phyloP scores from a whole-genome alignment of 23 tunicate genomes.

The Oikopleura vanhoeffeni region DNA sequence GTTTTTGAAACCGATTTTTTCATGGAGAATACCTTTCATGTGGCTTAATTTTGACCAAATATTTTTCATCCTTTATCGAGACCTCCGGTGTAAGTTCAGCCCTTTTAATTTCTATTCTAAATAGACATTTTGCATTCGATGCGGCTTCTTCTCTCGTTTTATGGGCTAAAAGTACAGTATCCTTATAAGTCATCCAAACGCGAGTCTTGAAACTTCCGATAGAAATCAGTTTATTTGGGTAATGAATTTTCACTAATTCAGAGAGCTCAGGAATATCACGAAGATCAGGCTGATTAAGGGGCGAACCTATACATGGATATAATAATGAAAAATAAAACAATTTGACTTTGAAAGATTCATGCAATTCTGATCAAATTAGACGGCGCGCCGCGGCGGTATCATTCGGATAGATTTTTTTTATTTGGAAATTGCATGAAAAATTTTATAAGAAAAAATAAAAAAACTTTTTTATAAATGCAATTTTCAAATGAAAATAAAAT shows the following conservation, averaged over 20 bases:
- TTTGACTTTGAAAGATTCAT: too few species aligned
- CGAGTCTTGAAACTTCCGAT: not conserved
- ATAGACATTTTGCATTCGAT: not conserved
- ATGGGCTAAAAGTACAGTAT: not conserved
- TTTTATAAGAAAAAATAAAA: too few species aligned
- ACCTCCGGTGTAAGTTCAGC: constrained; percentile 1
- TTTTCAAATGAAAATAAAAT: too few species aligned
- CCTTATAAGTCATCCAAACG: not conserved
- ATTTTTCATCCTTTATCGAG: not conserved
- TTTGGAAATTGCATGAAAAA: too few species aligned
- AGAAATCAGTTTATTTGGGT: not conserved
- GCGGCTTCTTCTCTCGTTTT: not conserved
- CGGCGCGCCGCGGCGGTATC: too few species aligned
- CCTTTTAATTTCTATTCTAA: not conserved
- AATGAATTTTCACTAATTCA: not conserved
- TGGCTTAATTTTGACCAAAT: constrained; percentile 1
- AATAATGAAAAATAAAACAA: too few species aligned
- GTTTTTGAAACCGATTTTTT: too few species aligned
- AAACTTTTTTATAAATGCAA: too few species aligned
- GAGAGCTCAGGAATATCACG: not conserved
- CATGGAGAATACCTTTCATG: constrained; percentile 10
- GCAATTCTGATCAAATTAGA: too few species aligned
- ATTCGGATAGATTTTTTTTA: too few species aligned
- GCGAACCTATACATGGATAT: too few species aligned
- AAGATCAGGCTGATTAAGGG: not conserved